Base-by-base conservation (phyloP, 2,888 invertebrate genomes). In the Papilio protenor region DNA sequence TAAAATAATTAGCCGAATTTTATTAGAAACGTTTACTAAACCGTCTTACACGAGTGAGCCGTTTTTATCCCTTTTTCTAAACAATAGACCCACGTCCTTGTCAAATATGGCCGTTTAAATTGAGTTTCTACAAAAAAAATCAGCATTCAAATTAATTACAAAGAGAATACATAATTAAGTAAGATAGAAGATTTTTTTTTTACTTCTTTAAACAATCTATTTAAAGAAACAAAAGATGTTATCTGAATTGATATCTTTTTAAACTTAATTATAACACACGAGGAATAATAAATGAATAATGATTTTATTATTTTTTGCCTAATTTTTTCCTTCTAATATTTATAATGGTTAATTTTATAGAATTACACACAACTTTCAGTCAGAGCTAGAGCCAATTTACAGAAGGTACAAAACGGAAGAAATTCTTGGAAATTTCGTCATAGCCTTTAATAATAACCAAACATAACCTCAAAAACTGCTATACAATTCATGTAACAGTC, bases 401-500 rank as follows among this genome's bases (percentile, higher is more conserved):
- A n/a, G 1, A 21, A 57, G 5, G 21, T n/a, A 27, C 27, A 33
- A 33, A 33, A 33, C 1, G 0, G 21, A 61, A 61, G 27, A 27
- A 27, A 59, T 14, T 21, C 57, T 21, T 23, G 23, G 23, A 12
- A 14, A 61, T 40, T 66, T 69, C 6, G 5, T 69, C 14, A 12
- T 61, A n/a, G 4, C 66, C 1, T 64, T 40, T 45, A 40, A 5
- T 69, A 69, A 14, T 45, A 40, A 64, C 40, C 40, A n/a, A 69
- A 69, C n/a, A 40, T 18, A 33, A 66, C 10, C 33, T 40, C 8
- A 47, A 73, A 33, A 18, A 55, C 12, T 23, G 49, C 8, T 78
- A 45, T 59, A 75, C n/a, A 57, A 75, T 75, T 75, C 57, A 57
- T 66, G 45, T n/a, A 47, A 59, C n/a, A 23, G 4, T 4, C 45